These are phyloP conservation scores for Mohoua ochrocephala DNA, from an alignment of 2,113 vertebrate species.

Conservation along the genomic window DNA sequence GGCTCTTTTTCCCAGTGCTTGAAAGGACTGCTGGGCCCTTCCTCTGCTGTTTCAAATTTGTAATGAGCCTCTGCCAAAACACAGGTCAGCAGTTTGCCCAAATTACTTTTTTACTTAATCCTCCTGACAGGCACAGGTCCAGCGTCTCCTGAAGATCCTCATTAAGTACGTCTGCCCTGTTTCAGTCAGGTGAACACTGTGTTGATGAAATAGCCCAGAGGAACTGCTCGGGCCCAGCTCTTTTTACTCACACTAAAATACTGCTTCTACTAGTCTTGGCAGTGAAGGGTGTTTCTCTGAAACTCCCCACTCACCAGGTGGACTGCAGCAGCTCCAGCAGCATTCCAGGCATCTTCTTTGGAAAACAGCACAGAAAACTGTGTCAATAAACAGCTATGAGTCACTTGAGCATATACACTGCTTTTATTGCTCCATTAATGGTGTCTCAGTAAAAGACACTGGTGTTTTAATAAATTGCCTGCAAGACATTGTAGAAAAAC, in stretches of 20 bases:
- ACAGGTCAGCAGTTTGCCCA: background rate
- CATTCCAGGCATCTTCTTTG: background rate
- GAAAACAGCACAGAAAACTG: background rate
- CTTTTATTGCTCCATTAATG: background rate
- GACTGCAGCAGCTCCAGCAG: background rate
- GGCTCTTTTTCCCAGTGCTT: background rate
- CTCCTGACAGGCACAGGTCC: slow-evolving; percentile 19
- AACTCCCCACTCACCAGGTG: background rate
- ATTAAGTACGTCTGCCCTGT: background rate
- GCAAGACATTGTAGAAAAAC: background rate
- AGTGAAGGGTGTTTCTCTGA: background rate
- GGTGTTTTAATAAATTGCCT: background rate
- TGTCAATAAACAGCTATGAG: background rate
- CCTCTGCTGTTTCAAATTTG: background rate
- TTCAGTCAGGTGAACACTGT: slow-evolving; percentile 15
- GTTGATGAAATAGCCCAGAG: slow-evolving; percentile 6
- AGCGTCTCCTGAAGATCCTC: slow-evolving; percentile 25
- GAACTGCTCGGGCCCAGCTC: background rate
- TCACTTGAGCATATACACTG: background rate
- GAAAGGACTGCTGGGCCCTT: background rate
- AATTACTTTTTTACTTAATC: background rate
- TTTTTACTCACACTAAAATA: background rate
- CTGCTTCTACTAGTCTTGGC: background rate
- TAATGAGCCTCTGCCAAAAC: background rate
- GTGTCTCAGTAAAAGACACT: background rate